A percentile compares a stretch with the other conserved stretches of the same genome.
These are phyloP conservation scores for Bradynema listronoti DNA, from an alignment of 1,140 invertebrate genomes.

Conservation along the genomic window DNA sequence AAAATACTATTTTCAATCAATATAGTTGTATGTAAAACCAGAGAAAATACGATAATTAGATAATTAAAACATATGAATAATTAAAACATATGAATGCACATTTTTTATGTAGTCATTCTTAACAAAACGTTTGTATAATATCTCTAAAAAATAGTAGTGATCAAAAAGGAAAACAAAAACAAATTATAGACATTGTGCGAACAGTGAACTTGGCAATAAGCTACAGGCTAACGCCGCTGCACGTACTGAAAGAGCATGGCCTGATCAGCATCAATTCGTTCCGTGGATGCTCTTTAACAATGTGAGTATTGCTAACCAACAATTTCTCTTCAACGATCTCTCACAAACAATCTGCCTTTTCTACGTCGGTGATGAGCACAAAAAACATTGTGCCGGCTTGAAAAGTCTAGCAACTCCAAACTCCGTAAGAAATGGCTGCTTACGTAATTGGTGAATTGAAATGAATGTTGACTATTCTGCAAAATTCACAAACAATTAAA, in stretches of 20 bases:
- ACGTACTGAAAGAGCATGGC: conserved; percentile 13
- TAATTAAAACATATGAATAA: neutral
- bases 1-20: neutral
- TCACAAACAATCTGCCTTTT: conserved; percentile 4
- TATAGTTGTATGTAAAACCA: neutral
- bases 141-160: neutral
- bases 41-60: neutral
- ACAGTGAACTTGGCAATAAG: conserved; percentile 3
- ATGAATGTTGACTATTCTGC: too few relatives aligned
- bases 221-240: conserved; percentile 11
- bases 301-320: conserved; percentile 12
- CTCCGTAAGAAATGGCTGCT: too few relatives aligned
- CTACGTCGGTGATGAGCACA: too few relatives aligned
- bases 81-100: neutral
- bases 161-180: neutral
- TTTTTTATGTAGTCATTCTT: neutral
- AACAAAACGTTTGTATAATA: neutral
- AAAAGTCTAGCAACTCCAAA: too few relatives aligned
- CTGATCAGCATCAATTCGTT: conserved; percentile 12
- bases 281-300: conserved; percentile 24
- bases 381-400: too few relatives aligned
- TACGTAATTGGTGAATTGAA: too few relatives aligned
- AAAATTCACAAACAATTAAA: too few relatives aligned
- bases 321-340: conserved; percentile 11
- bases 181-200: conserved; percentile 22